phyloP scores from a whole-genome alignment of 2,113 vertebrate genomes.

The Alces alces region DNA sequence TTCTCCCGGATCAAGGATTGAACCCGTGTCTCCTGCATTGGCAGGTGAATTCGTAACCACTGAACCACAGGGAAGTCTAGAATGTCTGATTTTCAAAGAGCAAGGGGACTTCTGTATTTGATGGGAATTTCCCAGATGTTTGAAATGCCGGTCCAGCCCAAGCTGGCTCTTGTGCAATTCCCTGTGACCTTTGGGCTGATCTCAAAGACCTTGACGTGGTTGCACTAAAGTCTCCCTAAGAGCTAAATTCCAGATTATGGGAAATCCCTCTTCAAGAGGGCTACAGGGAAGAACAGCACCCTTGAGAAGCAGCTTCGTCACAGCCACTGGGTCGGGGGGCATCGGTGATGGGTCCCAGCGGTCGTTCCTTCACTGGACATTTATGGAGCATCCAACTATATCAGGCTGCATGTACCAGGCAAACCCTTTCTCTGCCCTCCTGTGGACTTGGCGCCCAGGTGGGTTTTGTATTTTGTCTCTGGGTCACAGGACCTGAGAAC shows the following conservation, averaged over 20 bases:
- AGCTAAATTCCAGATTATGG: not conserved
- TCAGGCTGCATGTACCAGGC: not conserved
- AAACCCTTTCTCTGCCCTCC: no score
- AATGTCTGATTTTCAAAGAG: not conserved
- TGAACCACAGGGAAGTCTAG: not conserved
- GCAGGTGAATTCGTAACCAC: not conserved
- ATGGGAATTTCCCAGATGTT: not conserved
- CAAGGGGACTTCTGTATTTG: not conserved
- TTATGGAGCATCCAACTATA: not conserved
- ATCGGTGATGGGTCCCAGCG: accelerated
- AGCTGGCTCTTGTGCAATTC: not conserved
- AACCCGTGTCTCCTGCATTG: not conserved
- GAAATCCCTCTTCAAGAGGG: not conserved
- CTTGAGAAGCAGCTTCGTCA: accelerated
- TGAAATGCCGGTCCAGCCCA: not conserved
- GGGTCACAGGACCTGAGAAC: not conserved
- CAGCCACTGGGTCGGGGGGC: not conserved
- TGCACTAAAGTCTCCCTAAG: not conserved
- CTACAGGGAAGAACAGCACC: not conserved
- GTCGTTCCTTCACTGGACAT: not conserved
- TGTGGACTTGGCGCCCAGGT: not conserved
- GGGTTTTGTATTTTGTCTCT: not conserved
- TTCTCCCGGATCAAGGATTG: not conserved
- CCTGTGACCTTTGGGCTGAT: not conserved
- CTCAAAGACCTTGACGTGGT: not conserved